Percentiles rank a stretch among this genome's conserved stretches.
phyloP scores from a whole-genome alignment of 92 coral and sea anemone species.

The Porites lobata region DNA sequence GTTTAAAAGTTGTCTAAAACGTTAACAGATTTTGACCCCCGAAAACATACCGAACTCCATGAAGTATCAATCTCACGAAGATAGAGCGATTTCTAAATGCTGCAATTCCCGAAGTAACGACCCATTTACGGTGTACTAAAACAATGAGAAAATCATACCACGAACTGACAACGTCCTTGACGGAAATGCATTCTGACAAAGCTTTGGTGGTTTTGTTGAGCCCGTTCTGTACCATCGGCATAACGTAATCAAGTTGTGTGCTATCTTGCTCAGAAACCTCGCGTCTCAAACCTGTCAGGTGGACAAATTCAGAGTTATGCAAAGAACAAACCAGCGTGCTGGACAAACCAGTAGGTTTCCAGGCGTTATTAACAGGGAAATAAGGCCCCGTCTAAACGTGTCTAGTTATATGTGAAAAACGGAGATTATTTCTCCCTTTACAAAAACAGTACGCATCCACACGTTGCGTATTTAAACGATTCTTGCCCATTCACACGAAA shows the following conservation, averaged over 20 bases:
- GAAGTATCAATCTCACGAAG: neutral
- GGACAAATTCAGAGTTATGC: neutral
- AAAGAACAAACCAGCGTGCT: too few species aligned
- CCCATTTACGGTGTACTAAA: too few species aligned
- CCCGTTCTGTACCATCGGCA: slow-evolving; percentile 88
- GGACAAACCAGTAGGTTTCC: too few species aligned
- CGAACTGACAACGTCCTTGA: slow-evolving; percentile 87
- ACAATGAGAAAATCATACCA: slow-evolving; percentile 69
- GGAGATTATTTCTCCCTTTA: too few species aligned
- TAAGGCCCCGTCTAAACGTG: too few species aligned
- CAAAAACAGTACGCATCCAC: too few species aligned
- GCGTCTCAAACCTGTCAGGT: slow-evolving; percentile 72
- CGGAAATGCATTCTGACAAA: slow-evolving; percentile 85
- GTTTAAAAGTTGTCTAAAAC: too few species aligned
- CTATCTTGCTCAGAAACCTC: slow-evolving; percentile 86
- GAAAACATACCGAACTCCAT: neutral
- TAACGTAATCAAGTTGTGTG: slow-evolving; percentile 77
- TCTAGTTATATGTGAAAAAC: too few species aligned
- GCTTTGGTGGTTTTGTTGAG: slow-evolving; percentile 84
- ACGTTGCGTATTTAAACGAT: too few species aligned
- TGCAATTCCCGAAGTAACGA: neutral
- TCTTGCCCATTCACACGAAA: too few species aligned
- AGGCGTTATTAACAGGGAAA: too few species aligned
- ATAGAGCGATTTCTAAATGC: neutral
- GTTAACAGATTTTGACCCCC: too few species aligned